A percentile compares a stretch with the other conserved stretches of the same genome.
Conservation (phyloP, 2,888 invertebrate genomes). For the Heteromyza rotundicornis region DNA sequence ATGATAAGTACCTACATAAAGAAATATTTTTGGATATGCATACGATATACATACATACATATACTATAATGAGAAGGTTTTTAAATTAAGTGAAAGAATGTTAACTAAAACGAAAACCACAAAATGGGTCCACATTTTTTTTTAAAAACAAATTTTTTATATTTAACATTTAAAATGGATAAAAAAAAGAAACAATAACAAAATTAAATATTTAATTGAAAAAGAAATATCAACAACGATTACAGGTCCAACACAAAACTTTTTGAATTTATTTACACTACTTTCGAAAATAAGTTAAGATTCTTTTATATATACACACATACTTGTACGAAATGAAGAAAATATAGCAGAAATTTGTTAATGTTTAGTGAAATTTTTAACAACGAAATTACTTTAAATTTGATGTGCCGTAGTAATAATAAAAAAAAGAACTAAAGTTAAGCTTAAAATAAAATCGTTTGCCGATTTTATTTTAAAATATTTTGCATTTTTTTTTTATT, state of each 20-base stretch:
- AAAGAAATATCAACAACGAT: neutral
- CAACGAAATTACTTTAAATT: too few species aligned
- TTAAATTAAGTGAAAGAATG: neutral
- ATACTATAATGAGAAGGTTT: too few species aligned
- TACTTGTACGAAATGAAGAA: neutral
- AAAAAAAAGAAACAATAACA: neutral
- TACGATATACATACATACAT: too few species aligned
- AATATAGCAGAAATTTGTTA: neutral
- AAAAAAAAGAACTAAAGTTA: too few species aligned
- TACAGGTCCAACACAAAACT: neutral
- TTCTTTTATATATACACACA: neutral
- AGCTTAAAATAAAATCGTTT: too few species aligned
- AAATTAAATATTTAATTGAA: too few species aligned
- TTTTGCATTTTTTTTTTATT: neutral
- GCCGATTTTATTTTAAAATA: neutral
- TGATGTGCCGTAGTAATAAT: too few species aligned
- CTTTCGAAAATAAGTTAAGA: too few species aligned
- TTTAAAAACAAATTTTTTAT: conserved; percentile 1
- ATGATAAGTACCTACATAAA: neutral
- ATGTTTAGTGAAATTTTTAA: neutral
- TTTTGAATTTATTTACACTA: neutral
- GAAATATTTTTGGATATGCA: neutral
- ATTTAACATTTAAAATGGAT: neutral
- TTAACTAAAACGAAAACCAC: too few species aligned
- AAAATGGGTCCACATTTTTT: conserved; percentile 1